Base-by-base conservation (phyloP, 2,113 vertebrate species). In the Uropsilus gracilis region DNA sequence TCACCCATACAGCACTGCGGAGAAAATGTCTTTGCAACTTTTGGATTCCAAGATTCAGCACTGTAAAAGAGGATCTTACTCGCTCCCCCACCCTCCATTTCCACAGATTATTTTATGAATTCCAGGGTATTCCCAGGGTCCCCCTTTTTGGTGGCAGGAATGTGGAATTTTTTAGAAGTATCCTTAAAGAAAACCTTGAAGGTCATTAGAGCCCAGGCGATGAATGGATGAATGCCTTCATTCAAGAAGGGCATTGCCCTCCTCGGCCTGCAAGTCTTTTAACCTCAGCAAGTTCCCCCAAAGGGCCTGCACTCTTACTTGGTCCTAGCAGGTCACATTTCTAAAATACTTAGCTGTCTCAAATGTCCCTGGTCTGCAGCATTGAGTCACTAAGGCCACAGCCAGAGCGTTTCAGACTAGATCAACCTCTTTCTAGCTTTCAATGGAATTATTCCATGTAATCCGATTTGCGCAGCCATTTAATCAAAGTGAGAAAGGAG, bases 391-490 rank as follows among this genome's bases (percentile, higher is more conserved):
- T 32, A 61, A 37, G 4, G 78, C 86, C 82, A 78, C 75, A 11
- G 32, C 42, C 76, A 84, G 24, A 50, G 20, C 17, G 10, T 96
- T 96, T 94, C 80, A 83, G 91, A 68, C 83, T 87, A 84, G 80
- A 95, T n/a, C 28, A 72, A 78, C 76, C 94, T 96, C 96, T 97
- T 96, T 97, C 86, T 93, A 86, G 92, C 97, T 97, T 91, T 95
- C 96, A 96, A 94, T 92, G 77, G 89, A 77, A 95, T 96, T 97
- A 98, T 96, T 96, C 89, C 96, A 77, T 94, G 93, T 97, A 98
- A 98, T 97, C 95, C 95, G 91, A 95, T 96, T 97, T 97, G 96
- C 94, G 80, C 71, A 95, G 77, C 44, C 97, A 95, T 97, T 94
- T 96, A 97, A 97, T 96, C 83, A 96, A 94, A 97, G 84, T 42